Base-by-base conservation (phyloP, 2,888 invertebrate species). In the Chesias legatella region DNA sequence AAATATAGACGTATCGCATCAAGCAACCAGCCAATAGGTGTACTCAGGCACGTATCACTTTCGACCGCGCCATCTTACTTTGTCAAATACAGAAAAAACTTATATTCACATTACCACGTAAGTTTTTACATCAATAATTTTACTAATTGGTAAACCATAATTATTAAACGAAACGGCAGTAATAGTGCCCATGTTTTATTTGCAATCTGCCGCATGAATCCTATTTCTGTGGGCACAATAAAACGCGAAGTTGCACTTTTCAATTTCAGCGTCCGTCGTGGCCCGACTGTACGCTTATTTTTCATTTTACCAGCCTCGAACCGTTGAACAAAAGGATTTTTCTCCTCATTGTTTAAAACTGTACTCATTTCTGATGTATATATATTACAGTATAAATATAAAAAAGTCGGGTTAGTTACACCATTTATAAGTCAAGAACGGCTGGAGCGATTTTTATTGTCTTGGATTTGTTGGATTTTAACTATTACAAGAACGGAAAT, bases 181-280 rank as follows among this genome's bases (percentile, higher is more conserved):
- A 53, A 54, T 42, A 43, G 54, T 49, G 43, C 57, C 40, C 53
- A 63, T 55, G 59, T 67, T 70, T 70, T 67, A 69, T 73, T 67
- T 53, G 68, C 65, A 72, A 71, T 72, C 66, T 66, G 63, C 61
- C 59, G 53, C 58, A 62, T 63, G 53, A 57, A 62, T 63, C 56
- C 45, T 66, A 64, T 55, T 58, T 58, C 55, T 62, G 54, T 48
- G 49, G 53, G 56, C 62, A 70, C 66, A 76, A 76, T 79, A 75
- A 75, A 79, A 75, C 59, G 58, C 60, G 70, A 73, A 76, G 74
- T 74, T 79, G 74, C 75, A 69, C 63, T 80, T 79, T 82, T 77
- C 77, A 76, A 77, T 79, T 78, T 67, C 63, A 74, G 49, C 68
- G 63, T 64, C 63, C 61, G 66, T 48, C 59, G 65, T 61, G 67